Percentiles rank a stretch among this genome's conserved stretches.
Evolutionary conservation across 2,797 vertebrate genomes (phyloP).

Genomic region (Pantherophis vulpinus): DNA sequence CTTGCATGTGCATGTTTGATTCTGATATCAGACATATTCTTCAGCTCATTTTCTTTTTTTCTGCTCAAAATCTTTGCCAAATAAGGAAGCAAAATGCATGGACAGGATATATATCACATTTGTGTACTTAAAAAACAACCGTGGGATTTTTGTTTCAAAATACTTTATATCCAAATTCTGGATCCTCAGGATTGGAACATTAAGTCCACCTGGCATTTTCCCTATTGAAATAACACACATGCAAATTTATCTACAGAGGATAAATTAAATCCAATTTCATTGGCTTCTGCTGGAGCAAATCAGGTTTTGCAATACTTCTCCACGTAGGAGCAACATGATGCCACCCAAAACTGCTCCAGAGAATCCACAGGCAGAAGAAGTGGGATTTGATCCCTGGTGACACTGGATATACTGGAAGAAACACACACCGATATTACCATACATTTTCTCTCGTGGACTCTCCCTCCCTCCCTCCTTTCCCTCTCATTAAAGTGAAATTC

Average conservation of each 20-base stretch:
- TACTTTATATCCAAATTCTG: background rate
- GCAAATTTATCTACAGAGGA: background rate
- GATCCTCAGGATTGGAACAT: background rate
- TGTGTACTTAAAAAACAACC: background rate
- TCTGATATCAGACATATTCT: background rate
- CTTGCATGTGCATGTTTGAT: conserved; percentile 11
- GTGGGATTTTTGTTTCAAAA: background rate
- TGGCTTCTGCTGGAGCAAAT: background rate
- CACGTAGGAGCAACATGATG: background rate
- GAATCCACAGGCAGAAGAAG: background rate
- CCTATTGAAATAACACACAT: background rate
- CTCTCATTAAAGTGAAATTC: background rate
- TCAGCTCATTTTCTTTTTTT: background rate
- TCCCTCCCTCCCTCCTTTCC: background rate
- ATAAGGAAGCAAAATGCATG: background rate
- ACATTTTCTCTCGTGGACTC: background rate
- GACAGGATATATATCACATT: background rate
- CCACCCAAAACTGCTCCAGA: background rate
- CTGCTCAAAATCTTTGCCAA: background rate
- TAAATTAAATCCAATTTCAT: background rate
- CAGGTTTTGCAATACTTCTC: background rate
- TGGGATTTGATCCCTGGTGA: background rate
- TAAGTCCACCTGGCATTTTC: background rate
- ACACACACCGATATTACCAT: background rate
- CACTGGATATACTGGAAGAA: background rate